Conservation (phyloP, 2,113 vertebrate species). For the Austrofundulus limnaeus region DNA sequence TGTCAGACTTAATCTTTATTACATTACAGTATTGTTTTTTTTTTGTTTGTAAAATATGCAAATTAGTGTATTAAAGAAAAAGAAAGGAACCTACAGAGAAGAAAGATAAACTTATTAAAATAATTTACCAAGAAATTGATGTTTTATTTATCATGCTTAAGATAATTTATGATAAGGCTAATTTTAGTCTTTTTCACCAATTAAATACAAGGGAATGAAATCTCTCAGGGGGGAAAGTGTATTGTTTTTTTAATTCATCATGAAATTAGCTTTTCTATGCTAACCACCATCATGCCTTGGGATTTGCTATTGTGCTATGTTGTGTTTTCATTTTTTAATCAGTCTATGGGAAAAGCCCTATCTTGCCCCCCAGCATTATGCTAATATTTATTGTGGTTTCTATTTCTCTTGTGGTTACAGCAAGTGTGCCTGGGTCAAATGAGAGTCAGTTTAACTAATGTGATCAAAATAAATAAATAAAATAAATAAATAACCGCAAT, state of each 20-base stretch:
- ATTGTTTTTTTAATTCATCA: conserved; percentile 73
- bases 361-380: conserved; percentile 71
- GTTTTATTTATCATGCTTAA: conserved; percentile 80
- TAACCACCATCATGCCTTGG: conserved; percentile 63
- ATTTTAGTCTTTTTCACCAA: conserved; percentile 73
- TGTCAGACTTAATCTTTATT: conserved; percentile 21
- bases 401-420: conserved; percentile 70
- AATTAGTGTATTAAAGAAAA: conserved; percentile 43
- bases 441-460: conserved; percentile 67
- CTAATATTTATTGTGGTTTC: conserved; percentile 77
- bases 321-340: conserved; percentile 75
- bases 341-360: conserved; percentile 67
- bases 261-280: conserved; percentile 71
- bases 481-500: too few relatives aligned
- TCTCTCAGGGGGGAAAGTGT: conserved; percentile 63
- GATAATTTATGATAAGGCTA: conserved; percentile 70
- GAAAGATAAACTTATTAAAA: conserved; percentile 28
- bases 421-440: conserved; percentile 70
- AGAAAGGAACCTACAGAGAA: conserved; percentile 58
- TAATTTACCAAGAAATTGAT: conserved; percentile 66
- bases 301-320: conserved; percentile 63
- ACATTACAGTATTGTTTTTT: conserved; percentile 42
- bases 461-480: conserved; percentile 41
- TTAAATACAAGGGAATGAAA: conserved; percentile 57
- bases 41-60: conserved; percentile 61